Conservation (phyloP, 64 coral and sea anemone species). For the Trachythela sp. region DNA sequence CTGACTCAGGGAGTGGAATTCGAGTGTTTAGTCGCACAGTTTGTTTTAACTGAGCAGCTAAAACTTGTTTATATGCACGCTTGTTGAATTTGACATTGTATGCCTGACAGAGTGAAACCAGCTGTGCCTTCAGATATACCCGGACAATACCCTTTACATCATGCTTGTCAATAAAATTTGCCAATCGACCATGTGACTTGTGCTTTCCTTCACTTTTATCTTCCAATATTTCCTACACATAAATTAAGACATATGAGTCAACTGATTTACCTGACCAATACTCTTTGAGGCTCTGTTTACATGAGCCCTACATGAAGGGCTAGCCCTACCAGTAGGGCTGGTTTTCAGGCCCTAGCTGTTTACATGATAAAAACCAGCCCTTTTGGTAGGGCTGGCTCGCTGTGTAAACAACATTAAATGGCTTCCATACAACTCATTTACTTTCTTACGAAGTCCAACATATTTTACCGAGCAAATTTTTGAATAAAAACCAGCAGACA, state of each 20-base stretch:
- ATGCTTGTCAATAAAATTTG: not conserved
- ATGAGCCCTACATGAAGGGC: too few relatives aligned
- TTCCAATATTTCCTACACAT: not conserved
- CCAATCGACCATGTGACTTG: slow-evolving; percentile 18
- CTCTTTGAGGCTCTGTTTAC: too few relatives aligned
- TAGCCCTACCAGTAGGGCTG: too few relatives aligned
- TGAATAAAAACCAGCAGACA: too few relatives aligned
- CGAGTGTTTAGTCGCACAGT: not conserved
- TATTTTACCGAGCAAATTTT: too few relatives aligned
- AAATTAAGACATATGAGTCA: not conserved
- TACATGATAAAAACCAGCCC: too few relatives aligned
- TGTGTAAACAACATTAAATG: too few relatives aligned
- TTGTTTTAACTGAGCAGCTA: not conserved
- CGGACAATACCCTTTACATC: not conserved
- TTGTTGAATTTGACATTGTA: not conserved
- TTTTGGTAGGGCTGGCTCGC: too few relatives aligned
- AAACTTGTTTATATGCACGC: not conserved
- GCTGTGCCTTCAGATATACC: not conserved
- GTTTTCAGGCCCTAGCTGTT: too few relatives aligned
- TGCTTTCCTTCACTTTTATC: not conserved
- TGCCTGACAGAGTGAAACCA: slow-evolving; percentile 18
- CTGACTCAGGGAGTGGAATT: not conserved
- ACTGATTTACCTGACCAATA: too few relatives aligned
- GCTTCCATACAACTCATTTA: too few relatives aligned
- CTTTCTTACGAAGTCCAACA: too few relatives aligned